Percentiles rank a stretch among this genome's conserved stretches.
Conservation (phyloP, 2,888 invertebrate genomes). For the Erebia epiphron region DNA sequence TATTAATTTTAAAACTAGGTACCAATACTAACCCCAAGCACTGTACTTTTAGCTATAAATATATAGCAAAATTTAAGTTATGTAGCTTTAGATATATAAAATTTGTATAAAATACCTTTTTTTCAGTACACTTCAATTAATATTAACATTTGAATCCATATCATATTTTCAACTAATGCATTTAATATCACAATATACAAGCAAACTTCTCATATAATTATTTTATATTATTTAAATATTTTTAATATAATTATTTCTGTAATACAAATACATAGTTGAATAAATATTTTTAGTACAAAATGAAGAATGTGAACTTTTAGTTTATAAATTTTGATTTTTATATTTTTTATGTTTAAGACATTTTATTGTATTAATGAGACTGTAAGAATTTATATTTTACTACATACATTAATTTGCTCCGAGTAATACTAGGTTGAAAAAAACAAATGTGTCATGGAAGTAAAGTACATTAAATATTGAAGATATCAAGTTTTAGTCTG, state of each 20-base stretch:
- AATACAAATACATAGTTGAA: background rate
- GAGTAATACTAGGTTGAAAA: background rate
- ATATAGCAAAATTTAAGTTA: conserved; percentile 6
- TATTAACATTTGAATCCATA: conserved; percentile 1
- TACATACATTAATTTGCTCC: too few species aligned
- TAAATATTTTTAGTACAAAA: conserved; percentile 17
- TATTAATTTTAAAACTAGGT: conserved; percentile 6
- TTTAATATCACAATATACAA: conserved; percentile 11
- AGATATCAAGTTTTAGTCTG: too few species aligned
- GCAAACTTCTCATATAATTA: conserved; percentile 1
- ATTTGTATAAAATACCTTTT: too few species aligned
- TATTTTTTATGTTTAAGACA: background rate
- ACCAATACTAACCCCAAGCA: conserved; percentile 1
- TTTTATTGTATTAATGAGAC: background rate
- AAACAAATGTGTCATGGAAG: too few species aligned
- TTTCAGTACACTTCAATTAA: background rate
- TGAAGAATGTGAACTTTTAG: background rate
- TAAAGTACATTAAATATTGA: too few species aligned
- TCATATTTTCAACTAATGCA: conserved; percentile 10
- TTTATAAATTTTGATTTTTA: background rate
- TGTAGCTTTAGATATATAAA: background rate
- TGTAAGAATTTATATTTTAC: background rate
- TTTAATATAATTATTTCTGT: background rate
- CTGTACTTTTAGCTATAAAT: conserved; percentile 16
- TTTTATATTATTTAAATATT: conserved; percentile 4